phyloP scores from a whole-genome alignment of 2,113 vertebrate species.

The Dipodomys ordii region DNA sequence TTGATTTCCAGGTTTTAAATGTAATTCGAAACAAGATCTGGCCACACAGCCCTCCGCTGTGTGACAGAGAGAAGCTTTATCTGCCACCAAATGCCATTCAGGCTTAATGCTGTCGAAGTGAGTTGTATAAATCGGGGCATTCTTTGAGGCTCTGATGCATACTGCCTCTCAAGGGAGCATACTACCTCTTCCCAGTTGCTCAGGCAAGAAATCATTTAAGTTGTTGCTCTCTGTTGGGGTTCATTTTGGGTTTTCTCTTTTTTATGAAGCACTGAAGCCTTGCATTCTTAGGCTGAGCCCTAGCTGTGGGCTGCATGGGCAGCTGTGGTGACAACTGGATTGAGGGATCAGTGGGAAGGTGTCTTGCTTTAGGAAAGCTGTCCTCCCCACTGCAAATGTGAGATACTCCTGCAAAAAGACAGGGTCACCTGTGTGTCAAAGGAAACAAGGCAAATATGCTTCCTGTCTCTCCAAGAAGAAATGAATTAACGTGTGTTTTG shows the following conservation, averaged over 20 bases:
- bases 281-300: background rate
- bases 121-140: slow-evolving; percentile 61
- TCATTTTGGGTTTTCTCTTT: slow-evolving; percentile 51
- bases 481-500: background rate
- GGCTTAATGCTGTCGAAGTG: slow-evolving; percentile 66
- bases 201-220: background rate
- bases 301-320: background rate
- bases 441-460: background rate
- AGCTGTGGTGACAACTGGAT: background rate
- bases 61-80: slow-evolving; percentile 76
- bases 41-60: slow-evolving; percentile 40
- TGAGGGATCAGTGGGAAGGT: background rate
- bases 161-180: background rate
- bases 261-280: slow-evolving; percentile 30
- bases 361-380: background rate
- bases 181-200: background rate
- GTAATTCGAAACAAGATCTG: slow-evolving; percentile 77
- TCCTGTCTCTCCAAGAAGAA: background rate
- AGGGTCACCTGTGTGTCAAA: background rate
- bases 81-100: slow-evolving; percentile 77
- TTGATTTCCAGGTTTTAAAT: slow-evolving; percentile 81
- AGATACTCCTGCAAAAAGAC: background rate
- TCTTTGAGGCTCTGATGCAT: slow-evolving; percentile 49
- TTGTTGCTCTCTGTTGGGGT: background rate
- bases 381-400: background rate